Percentiles rank a stretch among this genome's conserved stretches.
Evolutionary conservation across 2,113 vertebrate species (phyloP).

Genomic region (Papio anubis): DNA sequence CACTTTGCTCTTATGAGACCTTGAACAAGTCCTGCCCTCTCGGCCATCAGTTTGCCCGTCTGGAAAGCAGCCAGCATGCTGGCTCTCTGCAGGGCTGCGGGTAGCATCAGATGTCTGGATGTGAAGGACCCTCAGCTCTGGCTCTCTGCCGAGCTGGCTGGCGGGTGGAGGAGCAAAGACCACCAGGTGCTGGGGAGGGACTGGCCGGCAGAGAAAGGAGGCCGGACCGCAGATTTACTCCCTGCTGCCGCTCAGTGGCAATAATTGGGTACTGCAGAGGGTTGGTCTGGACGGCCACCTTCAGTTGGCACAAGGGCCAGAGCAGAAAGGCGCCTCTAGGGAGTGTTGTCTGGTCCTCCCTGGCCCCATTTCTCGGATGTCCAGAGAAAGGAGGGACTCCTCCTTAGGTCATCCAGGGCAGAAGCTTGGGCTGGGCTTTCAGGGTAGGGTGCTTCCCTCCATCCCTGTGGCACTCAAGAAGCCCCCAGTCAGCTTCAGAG

Average conservation of each 20-base stretch:
- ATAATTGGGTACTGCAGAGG: background rate
- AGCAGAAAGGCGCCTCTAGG: background rate
- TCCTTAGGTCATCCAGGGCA: background rate
- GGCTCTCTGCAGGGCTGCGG: background rate
- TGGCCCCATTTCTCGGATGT: background rate
- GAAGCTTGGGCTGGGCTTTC: background rate
- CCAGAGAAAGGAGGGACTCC: background rate
- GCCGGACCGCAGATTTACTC: background rate
- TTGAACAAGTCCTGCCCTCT: background rate
- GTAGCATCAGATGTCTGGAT: background rate
- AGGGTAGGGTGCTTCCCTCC: background rate
- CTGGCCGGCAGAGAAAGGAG: background rate
- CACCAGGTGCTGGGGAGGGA: background rate
- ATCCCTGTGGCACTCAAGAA: background rate
- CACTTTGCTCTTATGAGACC: background rate
- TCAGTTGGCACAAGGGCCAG: background rate
- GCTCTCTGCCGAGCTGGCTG: background rate
- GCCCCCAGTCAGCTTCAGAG: background rate
- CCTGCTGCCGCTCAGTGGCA: slow-evolving; percentile 25
- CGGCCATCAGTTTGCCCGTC: background rate
- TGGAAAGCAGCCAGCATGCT: background rate
- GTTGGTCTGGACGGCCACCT: background rate
- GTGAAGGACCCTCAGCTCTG: background rate
- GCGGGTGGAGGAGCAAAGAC: background rate
- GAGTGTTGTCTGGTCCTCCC: background rate